phyloP scores from a whole-genome alignment of 2,888 invertebrate genomes.

The Nomada fabriciana region DNA sequence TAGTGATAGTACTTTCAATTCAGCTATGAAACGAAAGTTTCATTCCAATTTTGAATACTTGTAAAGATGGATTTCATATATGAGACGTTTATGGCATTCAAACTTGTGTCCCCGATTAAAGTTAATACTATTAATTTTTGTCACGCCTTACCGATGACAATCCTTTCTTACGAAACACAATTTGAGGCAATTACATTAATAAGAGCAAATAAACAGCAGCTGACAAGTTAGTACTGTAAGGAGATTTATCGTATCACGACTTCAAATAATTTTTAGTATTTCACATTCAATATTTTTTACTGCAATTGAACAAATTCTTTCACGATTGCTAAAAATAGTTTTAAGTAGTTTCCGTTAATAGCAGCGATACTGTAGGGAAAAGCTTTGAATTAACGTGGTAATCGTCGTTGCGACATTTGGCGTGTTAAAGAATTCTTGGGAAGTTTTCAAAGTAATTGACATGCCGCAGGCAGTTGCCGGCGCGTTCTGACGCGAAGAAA shows the following conservation, averaged over 20 bases:
- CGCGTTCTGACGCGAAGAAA: conserved; percentile 1
- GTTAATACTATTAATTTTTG: too few species aligned
- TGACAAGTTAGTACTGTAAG: background rate
- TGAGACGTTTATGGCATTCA: too few species aligned
- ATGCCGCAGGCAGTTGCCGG: conserved; percentile 6
- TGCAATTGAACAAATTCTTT: too few species aligned
- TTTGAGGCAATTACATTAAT: too few species aligned
- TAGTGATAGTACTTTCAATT: too few species aligned
- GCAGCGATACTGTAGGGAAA: background rate
- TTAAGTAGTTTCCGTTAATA: background rate
- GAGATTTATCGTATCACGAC: background rate
- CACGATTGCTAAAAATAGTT: background rate
- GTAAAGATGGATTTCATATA: too few species aligned
- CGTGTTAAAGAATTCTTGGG: conserved; percentile 6
- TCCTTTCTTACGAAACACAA: too few species aligned
- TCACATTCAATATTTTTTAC: background rate
- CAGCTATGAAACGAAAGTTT: too few species aligned
- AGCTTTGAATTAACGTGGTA: conserved; percentile 16
- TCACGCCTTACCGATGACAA: too few species aligned
- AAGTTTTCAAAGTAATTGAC: conserved; percentile 33
- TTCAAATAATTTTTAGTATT: background rate
- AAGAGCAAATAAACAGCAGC: background rate
- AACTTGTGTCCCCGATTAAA: too few species aligned
- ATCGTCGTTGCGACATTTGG: conserved; percentile 15
- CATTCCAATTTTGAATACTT: too few species aligned